phyloP scores from a whole-genome alignment of 2,113 vertebrate species.

The Muscicapa adusta region DNA sequence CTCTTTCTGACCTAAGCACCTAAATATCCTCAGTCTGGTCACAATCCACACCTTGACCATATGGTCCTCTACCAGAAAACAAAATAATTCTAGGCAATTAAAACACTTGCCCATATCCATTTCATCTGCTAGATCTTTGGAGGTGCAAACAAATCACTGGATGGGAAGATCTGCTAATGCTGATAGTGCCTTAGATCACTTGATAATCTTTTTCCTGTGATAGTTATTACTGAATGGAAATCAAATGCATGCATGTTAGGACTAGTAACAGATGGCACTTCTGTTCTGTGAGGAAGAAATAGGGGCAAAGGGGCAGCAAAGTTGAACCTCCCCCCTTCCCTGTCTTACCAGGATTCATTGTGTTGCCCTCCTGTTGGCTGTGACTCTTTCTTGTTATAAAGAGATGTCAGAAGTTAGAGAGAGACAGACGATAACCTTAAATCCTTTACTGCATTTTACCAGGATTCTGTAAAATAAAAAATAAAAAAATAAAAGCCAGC shows the following conservation, averaged over 20 bases:
- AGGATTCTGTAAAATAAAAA: constrained; percentile 29
- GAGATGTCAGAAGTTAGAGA: constrained; percentile 61
- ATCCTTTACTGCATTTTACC: constrained; percentile 59
- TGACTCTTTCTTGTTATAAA: constrained; percentile 70
- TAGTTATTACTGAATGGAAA: constrained; percentile 66
- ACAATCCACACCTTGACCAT: constrained; percentile 4
- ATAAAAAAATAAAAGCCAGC: constrained; percentile 43
- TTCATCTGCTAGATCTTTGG: constrained; percentile 26
- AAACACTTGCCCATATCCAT: neutral
- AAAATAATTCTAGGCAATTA: constrained; percentile 13
- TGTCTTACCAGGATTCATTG: constrained; percentile 46
- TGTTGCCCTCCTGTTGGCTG: constrained; percentile 62
- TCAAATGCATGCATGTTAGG: constrained; percentile 49
- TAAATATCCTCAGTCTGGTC: neutral
- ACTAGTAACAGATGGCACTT: constrained; percentile 74
- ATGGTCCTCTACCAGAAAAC: neutral
- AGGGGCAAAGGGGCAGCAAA: constrained; percentile 53
- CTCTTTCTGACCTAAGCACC: neutral
- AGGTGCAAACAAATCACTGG: constrained; percentile 13
- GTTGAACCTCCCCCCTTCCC: constrained; percentile 57
- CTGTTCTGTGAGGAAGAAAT: constrained; percentile 58
- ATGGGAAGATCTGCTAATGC: constrained; percentile 2
- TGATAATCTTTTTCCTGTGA: constrained; percentile 63
- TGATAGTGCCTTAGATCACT: constrained; percentile 37
- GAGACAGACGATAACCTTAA: constrained; percentile 57